Percentiles rank a stretch among this genome's conserved stretches.
phyloP scores from a whole-genome alignment of 2,888 invertebrate genomes.

The Agrochola circellaris region DNA sequence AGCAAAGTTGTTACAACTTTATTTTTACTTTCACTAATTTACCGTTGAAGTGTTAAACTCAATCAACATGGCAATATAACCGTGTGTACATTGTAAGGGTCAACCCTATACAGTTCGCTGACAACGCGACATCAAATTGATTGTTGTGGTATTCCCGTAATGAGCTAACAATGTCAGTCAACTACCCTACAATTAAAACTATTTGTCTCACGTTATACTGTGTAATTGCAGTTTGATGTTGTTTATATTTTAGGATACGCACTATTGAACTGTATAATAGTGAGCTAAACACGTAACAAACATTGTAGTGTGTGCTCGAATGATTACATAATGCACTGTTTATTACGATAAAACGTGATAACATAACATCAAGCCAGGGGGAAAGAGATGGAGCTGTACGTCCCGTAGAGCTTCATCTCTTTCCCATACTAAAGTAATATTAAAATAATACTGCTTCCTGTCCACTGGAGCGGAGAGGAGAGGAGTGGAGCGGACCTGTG shows the following conservation, averaged over 20 bases:
- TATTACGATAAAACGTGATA: not conserved
- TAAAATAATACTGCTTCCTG: too few relatives aligned
- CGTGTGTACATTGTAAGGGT: slow-evolving; percentile 19
- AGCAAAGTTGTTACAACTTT: not conserved
- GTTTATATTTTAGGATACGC: slow-evolving; percentile 7
- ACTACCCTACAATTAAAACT: slow-evolving; percentile 47
- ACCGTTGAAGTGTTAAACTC: not conserved
- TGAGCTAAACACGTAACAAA: not conserved
- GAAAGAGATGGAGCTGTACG: too few relatives aligned
- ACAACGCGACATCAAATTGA: slow-evolving; percentile 49
- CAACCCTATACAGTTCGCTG: slow-evolving; percentile 15
- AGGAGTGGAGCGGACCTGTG: too few relatives aligned
- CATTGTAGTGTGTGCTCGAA: not conserved
- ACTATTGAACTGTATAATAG: not conserved
- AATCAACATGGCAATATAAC: not conserved
- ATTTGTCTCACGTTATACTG: slow-evolving; percentile 32
- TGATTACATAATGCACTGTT: not conserved
- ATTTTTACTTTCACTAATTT: not conserved
- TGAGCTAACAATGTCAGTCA: slow-evolving; percentile 45
- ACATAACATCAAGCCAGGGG: too few relatives aligned
- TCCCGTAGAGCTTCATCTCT: too few relatives aligned
- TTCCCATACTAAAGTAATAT: too few relatives aligned
- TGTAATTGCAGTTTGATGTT: slow-evolving; percentile 22
- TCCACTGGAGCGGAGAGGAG: too few relatives aligned
- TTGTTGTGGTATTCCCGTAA: slow-evolving; percentile 46